Evolutionary conservation across 2,797 vertebrate species (phyloP).

Genomic region (Chaunax sp.): DNA sequence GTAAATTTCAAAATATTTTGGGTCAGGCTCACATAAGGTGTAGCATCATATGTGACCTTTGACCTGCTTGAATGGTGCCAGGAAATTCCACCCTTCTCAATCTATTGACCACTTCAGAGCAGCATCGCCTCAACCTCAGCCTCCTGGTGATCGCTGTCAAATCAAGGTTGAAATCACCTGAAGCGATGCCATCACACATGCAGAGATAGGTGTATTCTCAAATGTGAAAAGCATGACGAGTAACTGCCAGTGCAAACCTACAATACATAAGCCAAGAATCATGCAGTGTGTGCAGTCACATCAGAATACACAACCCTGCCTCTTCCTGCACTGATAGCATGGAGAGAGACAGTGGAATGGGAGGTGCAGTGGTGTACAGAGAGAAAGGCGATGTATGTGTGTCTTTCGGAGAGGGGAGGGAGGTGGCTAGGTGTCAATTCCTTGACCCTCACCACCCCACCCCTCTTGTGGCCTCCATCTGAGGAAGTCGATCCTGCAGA

Average conservation of each 20-base stretch:
- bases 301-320: conserved; percentile 73
- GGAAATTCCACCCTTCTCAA: conserved; percentile 84
- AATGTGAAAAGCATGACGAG: conserved; percentile 25
- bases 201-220: conserved; percentile 14
- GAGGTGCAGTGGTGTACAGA: conserved; percentile 39
- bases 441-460: conserved; percentile 73
- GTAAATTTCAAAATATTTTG: neutral
- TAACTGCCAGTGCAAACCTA: conserved; percentile 12
- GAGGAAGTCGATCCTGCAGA: conserved; percentile 78
- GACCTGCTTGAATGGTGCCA: conserved; percentile 80
- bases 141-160: conserved; percentile 26
- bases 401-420: conserved; percentile 26
- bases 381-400: conserved; percentile 34
- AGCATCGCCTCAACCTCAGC: conserved; percentile 65
- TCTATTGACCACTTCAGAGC: conserved; percentile 79
- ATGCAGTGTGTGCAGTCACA: conserved; percentile 54
- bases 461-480: conserved; percentile 72
- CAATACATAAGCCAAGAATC: conserved; percentile 55
- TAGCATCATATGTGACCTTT: conserved; percentile 75
- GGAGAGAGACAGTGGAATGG: conserved; percentile 71
- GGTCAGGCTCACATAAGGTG: conserved; percentile 51
- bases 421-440: conserved; percentile 68
- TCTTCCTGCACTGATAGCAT: conserved; percentile 86
- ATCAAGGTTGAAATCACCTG: conserved; percentile 1
- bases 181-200: neutral